phyloP scores from a whole-genome alignment of 2,888 invertebrate species.

The Napeogenes sylphis region DNA sequence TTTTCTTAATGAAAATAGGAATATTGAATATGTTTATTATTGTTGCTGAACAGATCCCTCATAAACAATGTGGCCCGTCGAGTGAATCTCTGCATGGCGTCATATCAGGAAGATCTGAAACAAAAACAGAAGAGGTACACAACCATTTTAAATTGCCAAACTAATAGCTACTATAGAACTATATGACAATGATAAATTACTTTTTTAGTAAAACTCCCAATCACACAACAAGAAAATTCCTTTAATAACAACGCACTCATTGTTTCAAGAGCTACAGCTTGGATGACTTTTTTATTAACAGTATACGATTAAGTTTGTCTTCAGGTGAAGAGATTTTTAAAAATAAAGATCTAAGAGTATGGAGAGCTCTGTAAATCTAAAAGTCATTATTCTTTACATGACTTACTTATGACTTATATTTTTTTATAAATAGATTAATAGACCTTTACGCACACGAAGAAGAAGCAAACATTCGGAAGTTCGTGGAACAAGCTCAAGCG shows the following conservation, averaged over 20 bases:
- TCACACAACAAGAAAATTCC: too few species aligned
- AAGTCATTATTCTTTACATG: too few species aligned
- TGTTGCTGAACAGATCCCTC: constrained; percentile 43
- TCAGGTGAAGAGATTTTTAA: too few species aligned
- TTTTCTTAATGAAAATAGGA: neutral
- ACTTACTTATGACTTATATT: neutral
- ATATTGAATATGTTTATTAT: neutral
- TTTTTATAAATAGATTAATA: constrained; percentile 49
- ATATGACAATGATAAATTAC: too few species aligned
- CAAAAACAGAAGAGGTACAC: constrained; percentile 57
- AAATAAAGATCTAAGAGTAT: too few species aligned
- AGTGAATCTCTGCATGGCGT: constrained; percentile 64
- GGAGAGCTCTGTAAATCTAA: too few species aligned
- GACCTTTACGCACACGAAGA: constrained; percentile 72
- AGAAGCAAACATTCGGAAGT: constrained; percentile 68
- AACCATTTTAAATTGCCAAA: neutral
- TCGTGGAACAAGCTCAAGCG: constrained; percentile 73
- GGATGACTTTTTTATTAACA: too few species aligned
- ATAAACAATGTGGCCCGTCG: constrained; percentile 63
- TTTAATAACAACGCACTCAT: too few species aligned
- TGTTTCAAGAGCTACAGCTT: too few species aligned
- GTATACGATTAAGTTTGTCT: too few species aligned
- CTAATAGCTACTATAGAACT: neutral
- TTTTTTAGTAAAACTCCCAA: too few species aligned
- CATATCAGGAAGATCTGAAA: constrained; percentile 65